phyloP scores from a whole-genome alignment of 2,888 invertebrate species.

The Resseliella maxima region DNA sequence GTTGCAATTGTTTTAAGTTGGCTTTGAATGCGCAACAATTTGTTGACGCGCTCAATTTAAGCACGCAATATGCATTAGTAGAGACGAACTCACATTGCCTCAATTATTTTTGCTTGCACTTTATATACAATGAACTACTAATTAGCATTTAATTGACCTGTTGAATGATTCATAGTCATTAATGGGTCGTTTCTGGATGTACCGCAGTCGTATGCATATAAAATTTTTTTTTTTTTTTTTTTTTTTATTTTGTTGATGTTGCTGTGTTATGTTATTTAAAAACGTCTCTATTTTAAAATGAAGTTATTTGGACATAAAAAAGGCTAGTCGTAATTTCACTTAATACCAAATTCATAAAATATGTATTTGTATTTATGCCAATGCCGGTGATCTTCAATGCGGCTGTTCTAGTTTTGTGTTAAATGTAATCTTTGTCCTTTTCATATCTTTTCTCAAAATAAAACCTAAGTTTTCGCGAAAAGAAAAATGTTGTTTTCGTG shows the following conservation, averaged over 20 bases:
- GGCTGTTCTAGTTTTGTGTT: background rate
- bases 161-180: slow-evolving; percentile 5
- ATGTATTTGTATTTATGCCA: background rate
- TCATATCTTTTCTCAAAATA: background rate
- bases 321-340: background rate
- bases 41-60: background rate
- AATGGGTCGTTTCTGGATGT: background rate
- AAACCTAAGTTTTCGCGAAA: no score
- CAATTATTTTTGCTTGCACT: slow-evolving; percentile 19
- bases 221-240: no score
- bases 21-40: background rate
- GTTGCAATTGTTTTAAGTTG: background rate
- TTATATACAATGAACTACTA: slow-evolving; percentile 31
- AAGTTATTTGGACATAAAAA: no score
- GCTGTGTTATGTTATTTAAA: no score
- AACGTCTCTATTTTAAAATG: no score
- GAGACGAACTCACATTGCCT: slow-evolving; percentile 2
- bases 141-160: slow-evolving; percentile 53
- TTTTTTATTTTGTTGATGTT: no score
- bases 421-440: background rate
- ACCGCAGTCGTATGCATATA: background rate
- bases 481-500: no score
- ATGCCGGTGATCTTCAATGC: background rate
- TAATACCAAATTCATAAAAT: background rate
- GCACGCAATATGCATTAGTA: background rate